Evolutionary conservation across 1,140 invertebrate genomes (phyloP), one percentile per base, ranked within the genome.

Genomic region (Caenorhabditis inopinata): DNA sequence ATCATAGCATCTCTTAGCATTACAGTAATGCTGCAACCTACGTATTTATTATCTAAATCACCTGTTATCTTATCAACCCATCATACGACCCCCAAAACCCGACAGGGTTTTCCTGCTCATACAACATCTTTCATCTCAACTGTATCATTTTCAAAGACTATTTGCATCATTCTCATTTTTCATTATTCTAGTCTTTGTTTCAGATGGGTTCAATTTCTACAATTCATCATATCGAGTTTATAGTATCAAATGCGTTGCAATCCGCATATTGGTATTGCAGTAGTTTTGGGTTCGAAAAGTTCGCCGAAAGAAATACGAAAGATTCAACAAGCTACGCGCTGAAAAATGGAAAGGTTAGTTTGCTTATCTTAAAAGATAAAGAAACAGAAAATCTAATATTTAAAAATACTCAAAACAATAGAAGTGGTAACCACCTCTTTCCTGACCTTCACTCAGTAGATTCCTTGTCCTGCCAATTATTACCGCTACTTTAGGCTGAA

Each of bases 281-380:
- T 0, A 91, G 94, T 78, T 91, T 98, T 89, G 97, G 96, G 32
- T 99, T 98, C 88, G 92, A 96, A 89, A 94, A 94, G 0, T 89
- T 96, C 49, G 94, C 93, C 97, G 97, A 89, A 92, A 93, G 78
- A 96, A 98, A 90, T 97, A 95, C 23, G 94, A 95, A 27, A 93
- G 92, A 68, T 91, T 96, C 76, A 93, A 93, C 9, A 90, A 92
- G 11, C 94, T 98, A 90, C 96, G 92, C 51, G 92, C 98, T 27
- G 92, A 91, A 89, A 94, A 98, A 90, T 95, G 97, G 89, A 93
- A 96, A 5, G 32, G 58, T 68, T 18, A 21, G 58, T 68, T 9
- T 14, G 5, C 14, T 42, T 42, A 42, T 42, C 14, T 42, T 42
- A 42, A 42, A 42, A 42, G 38, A n/a, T n/a, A n/a, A n/a, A n/a